phyloP scores from a whole-genome alignment of 2,888 invertebrate species.

The Metalampra italica region DNA sequence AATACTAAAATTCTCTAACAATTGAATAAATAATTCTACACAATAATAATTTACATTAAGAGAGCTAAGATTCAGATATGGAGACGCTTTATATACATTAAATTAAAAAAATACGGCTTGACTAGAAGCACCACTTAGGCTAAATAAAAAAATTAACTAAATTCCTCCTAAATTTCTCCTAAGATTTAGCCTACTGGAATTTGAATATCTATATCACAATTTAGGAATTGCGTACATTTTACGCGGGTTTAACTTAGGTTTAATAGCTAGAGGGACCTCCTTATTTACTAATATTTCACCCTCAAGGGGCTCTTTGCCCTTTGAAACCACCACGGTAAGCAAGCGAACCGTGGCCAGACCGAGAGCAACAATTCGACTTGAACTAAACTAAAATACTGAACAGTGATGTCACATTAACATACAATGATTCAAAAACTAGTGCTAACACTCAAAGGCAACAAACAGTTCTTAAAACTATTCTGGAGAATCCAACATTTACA shows the following conservation, averaged over 20 bases:
- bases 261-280: neutral
- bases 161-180: conserved; percentile 24
- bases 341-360: neutral
- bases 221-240: conserved; percentile 65
- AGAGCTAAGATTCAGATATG: conserved; percentile 37
- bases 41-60: conserved; percentile 26
- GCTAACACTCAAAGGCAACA: conserved; percentile 9
- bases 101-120: conserved; percentile 24
- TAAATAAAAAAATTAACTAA: conserved; percentile 11
- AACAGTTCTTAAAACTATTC: conserved; percentile 8
- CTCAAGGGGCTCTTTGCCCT: no score
- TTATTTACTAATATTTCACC: no score
- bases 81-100: conserved; percentile 20
- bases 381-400: conserved; percentile 40
- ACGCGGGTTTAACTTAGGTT: conserved; percentile 34
- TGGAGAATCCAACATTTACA: conserved; percentile 14
- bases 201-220: conserved; percentile 71
- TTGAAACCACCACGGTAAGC: no score
- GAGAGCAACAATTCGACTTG: neutral
- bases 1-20: conserved; percentile 10
- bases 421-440: conserved; percentile 20
- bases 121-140: conserved; percentile 45
- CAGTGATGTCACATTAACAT: conserved; percentile 30
- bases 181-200: conserved; percentile 37
- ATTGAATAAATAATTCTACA: conserved; percentile 18